Evolutionary conservation across 2,113 vertebrate genomes (phyloP).

Genomic region (Phrynosoma blainvillii): DNA sequence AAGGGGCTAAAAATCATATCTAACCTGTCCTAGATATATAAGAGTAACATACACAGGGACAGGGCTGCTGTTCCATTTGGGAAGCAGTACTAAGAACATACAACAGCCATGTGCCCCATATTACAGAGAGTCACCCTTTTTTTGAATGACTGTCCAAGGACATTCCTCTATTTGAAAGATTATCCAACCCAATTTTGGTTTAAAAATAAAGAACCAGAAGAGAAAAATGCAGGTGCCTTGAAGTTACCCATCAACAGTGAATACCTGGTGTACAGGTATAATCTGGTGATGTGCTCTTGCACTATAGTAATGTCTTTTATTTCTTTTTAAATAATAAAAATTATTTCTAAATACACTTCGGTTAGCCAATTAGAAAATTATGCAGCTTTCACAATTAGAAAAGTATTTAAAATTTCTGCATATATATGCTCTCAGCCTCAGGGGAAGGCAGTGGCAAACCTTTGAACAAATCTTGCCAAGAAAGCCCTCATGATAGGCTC

Average conservation of each 20-base stretch:
- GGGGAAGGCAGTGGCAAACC: too few relatives aligned
- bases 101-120: background rate
- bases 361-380: too few relatives aligned
- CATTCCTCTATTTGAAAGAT: background rate
- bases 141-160: too few relatives aligned
- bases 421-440: too few relatives aligned
- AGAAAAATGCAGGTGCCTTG: background rate
- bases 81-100: background rate
- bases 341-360: too few relatives aligned
- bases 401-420: too few relatives aligned
- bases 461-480: too few relatives aligned
- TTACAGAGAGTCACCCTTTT: background rate
- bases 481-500: too few relatives aligned
- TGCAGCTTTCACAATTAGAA: too few relatives aligned
- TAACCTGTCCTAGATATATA: background rate
- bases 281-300: background rate
- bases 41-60: background rate
- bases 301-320: background rate
- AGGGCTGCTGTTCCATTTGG: background rate
- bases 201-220: background rate
- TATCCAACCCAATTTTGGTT: background rate
- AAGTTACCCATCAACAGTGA: background rate
- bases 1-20: background rate
- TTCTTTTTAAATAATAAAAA: background rate
- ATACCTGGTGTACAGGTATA: background rate